Percentiles rank a stretch among this genome's conserved stretches.
Conservation (phyloP, 2,113 vertebrate species). For the Engystomops pustulosus region DNA sequence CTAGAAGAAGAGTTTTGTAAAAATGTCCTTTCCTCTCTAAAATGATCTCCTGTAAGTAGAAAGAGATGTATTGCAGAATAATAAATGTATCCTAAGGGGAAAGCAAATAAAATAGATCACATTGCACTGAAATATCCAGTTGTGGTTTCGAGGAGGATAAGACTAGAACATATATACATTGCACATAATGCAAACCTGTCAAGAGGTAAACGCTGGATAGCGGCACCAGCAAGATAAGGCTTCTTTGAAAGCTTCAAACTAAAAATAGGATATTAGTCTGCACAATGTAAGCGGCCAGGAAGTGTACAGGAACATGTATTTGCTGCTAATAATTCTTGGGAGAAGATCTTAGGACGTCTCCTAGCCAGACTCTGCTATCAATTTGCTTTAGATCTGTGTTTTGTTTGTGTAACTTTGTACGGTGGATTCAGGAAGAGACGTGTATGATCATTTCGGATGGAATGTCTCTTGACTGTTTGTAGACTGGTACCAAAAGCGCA, state of each 20-base stretch:
- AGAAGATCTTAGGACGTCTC: slow-evolving; percentile 34
- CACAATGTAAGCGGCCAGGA: neutral
- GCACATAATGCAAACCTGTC: slow-evolving; percentile 46
- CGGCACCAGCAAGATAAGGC: slow-evolving; percentile 31
- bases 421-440: neutral
- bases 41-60: slow-evolving; percentile 59
- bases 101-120: slow-evolving; percentile 63
- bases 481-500: neutral
- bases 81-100: slow-evolving; percentile 54
- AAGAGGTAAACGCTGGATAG: slow-evolving; percentile 43
- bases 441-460: neutral
- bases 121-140: slow-evolving; percentile 61
- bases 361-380: neutral
- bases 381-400: neutral
- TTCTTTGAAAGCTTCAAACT: slow-evolving; percentile 50
- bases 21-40: slow-evolving; percentile 57
- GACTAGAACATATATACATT: slow-evolving; percentile 19
- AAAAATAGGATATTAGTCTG: slow-evolving; percentile 44
- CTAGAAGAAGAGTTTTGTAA: slow-evolving; percentile 18
- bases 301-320: neutral
- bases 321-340: neutral
- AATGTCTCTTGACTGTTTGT: slow-evolving; percentile 2
- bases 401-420: neutral
- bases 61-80: slow-evolving; percentile 38
- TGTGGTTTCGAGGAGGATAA: slow-evolving; percentile 61